These are phyloP conservation scores for Osedax frankpressi DNA, from an alignment of 2,888 invertebrate species.

Conservation along the genomic window DNA sequence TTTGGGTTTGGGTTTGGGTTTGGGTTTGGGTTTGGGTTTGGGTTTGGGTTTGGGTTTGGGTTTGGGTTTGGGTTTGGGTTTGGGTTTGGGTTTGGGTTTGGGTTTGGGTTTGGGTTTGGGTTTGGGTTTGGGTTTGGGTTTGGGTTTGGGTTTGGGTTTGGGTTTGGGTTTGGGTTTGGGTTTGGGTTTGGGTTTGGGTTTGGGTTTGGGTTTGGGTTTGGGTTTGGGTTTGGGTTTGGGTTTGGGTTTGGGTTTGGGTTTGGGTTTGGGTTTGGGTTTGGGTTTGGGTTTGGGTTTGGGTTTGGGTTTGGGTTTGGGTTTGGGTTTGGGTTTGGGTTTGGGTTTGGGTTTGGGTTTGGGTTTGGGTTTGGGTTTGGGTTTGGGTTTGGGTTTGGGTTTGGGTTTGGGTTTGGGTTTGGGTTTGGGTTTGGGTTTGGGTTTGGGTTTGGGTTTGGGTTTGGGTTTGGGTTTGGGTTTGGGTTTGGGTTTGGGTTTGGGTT, in stretches of 20 bases:
- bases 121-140: neutral
- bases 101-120: neutral
- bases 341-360: neutral
- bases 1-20: constrained; percentile 30
- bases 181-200: neutral
- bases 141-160: neutral
- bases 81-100: constrained; percentile 13
- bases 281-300: neutral
- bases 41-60: constrained; percentile 15
- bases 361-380: neutral
- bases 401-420: neutral
- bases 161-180: constrained; percentile 3
- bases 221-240: neutral
- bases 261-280: constrained; percentile 10
- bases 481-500: neutral
- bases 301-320: neutral
- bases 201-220: neutral
- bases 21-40: constrained; percentile 27
- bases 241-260: constrained; percentile 11
- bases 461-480: neutral
- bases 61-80: constrained; percentile 14
- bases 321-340: neutral
- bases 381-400: neutral
- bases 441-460: neutral
- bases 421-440: neutral